Evolutionary conservation across 2,113 vertebrate genomes (phyloP).

Genomic region (Pluvialis apricaria): DNA sequence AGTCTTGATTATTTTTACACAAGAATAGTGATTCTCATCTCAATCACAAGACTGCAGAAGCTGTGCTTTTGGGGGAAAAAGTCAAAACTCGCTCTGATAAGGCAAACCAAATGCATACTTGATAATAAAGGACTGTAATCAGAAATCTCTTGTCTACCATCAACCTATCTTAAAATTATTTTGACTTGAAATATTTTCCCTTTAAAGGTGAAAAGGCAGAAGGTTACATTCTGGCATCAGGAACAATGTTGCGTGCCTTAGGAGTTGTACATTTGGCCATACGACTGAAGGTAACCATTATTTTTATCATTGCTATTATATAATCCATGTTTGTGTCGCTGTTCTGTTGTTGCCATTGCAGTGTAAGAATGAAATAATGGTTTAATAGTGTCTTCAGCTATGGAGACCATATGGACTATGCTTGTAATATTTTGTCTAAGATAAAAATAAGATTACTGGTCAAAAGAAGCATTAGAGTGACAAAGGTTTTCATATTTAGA

Average conservation of each 20-base stretch:
- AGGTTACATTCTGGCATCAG: not conserved
- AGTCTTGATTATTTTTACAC: not conserved
- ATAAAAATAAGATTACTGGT: not conserved
- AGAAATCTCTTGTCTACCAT: not conserved
- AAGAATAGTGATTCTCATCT: not conserved
- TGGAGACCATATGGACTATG: not conserved
- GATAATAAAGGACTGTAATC: not conserved
- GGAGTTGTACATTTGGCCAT: not conserved
- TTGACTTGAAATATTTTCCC: not conserved
- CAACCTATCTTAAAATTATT: not conserved
- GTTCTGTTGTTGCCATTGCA: not conserved
- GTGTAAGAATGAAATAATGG: not conserved
- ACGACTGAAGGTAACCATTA: not conserved
- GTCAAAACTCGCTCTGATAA: not conserved
- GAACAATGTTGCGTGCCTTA: not conserved
- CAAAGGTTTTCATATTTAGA: not conserved
- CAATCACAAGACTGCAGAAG: not conserved
- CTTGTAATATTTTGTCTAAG: not conserved
- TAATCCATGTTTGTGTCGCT: not conserved
- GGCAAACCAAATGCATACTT: not conserved
- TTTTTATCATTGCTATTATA: not conserved
- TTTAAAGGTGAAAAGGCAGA: not conserved
- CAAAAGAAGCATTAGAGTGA: not conserved
- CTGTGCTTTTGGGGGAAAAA: not conserved
- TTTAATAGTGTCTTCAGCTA: not conserved